Conservation (phyloP, 64 coral and sea anemone species). For the Pachyseris speciosa region DNA sequence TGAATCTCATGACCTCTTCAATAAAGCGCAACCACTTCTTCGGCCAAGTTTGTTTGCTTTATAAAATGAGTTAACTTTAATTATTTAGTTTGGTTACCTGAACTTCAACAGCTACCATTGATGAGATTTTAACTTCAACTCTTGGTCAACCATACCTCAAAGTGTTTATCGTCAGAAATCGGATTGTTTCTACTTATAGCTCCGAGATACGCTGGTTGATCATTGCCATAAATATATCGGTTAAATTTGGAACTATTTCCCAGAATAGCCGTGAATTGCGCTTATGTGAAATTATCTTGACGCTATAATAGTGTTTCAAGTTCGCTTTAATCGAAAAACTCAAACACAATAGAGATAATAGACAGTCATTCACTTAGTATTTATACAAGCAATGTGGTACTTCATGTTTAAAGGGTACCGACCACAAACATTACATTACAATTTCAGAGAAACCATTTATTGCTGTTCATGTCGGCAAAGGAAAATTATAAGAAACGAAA, state of each 20-base stretch:
- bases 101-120: background rate
- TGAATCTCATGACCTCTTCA: background rate
- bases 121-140: too few relatives aligned
- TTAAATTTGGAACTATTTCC: too few relatives aligned
- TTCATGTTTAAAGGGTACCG: background rate
- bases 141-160: too few relatives aligned
- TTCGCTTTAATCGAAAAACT: constrained; percentile 20
- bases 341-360: background rate
- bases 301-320: background rate
- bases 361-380: background rate
- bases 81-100: background rate
- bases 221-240: too few relatives aligned
- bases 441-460: constrained; percentile 2
- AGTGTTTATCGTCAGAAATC: too few relatives aligned
- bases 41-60: constrained; percentile 16
- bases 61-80: constrained; percentile 1
- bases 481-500: background rate
- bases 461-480: background rate
- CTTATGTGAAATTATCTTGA: background rate
- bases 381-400: background rate
- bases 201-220: too few relatives aligned
- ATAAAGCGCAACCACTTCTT: background rate
- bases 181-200: too few relatives aligned
- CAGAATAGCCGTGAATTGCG: too few relatives aligned
- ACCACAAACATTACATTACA: background rate